phyloP scores from a whole-genome alignment of 2,797 vertebrate genomes.

The Acrocephalus scirpaceus region DNA sequence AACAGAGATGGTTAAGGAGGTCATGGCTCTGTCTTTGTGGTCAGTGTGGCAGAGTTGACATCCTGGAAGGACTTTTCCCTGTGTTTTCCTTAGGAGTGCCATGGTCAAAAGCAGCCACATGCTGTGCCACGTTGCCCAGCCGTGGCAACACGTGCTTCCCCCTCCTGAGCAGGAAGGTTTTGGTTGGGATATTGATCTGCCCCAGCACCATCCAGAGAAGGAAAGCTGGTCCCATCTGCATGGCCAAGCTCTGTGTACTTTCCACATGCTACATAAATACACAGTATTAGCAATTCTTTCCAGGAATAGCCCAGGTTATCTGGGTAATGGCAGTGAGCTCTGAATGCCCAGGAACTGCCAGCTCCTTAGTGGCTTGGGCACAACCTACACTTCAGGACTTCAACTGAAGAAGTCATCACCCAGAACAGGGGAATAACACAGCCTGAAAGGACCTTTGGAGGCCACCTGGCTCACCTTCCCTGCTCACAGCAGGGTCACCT shows the following conservation, averaged over 20 bases:
- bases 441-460: not conserved
- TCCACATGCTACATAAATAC: not conserved
- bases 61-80: not conserved
- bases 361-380: not conserved
- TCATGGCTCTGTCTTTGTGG: not conserved
- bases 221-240: not conserved
- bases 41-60: not conserved
- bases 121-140: not conserved
- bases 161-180: not conserved
- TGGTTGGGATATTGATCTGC: not conserved
- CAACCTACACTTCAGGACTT: not conserved
- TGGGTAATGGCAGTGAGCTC: not conserved
- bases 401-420: not conserved
- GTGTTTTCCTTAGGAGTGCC: rapidly evolving
- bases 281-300: not conserved
- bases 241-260: not conserved
- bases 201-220: not conserved
- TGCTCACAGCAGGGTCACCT: not conserved
- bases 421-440: not conserved
- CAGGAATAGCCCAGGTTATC: not conserved
- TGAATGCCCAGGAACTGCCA: not conserved
- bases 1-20: not conserved
- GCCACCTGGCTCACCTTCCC: not conserved
- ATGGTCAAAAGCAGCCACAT: not conserved
- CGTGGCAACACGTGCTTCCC: not conserved